Evolutionary conservation across 1,140 invertebrate species (phyloP), one percentile per base, ranked within the genome.

Genomic region (Psix sp.): DNA sequence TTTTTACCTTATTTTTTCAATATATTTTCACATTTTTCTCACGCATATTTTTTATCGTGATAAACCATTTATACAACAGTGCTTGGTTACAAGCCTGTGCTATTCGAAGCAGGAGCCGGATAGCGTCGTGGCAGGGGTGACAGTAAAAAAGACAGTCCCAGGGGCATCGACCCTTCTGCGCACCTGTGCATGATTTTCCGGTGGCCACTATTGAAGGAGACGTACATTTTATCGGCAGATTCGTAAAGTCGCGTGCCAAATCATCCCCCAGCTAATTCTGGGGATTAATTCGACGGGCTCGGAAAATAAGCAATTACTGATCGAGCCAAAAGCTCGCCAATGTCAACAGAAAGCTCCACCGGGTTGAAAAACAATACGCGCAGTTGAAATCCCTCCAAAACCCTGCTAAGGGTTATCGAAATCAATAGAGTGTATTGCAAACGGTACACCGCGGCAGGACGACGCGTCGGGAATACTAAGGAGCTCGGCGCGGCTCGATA

Each of bases 401-500:
- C 57, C 65, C 63, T 68, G 60, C 72, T 38, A 65, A 65, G 72
- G 65, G 68, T 74, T 68, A 74, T 74, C 72, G 72, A 68, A 74
- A 74, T 74, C 72, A 75, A 75, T 75, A 66, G 65, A 65, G 59
- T 70, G 60, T 75, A 75, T 75, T 75, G 72, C 72, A 36, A 57
- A 33, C 24, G 54, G 46, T 67, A 52, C 38, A 29, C 33, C 68
- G 43, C 62, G 38, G 38, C 42, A 62, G 48, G 65, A 60, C 62
- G 33, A 68, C 59, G 35, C 20, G 65, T 39, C 63, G 59, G 21
- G 72, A 75, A 75, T 75, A 75, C 59, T 70, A 65, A 49, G 52
- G 66, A 38, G 40, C n/a, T 7, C 18, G 21, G 29, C 10, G 0
- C 26, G 24, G 48, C 43, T 75, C 63, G 72, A 75, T 66, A 63